Evolutionary conservation across 1,140 invertebrate genomes (phyloP).

Genomic region (Trachymyrmex septentrionalis): DNA sequence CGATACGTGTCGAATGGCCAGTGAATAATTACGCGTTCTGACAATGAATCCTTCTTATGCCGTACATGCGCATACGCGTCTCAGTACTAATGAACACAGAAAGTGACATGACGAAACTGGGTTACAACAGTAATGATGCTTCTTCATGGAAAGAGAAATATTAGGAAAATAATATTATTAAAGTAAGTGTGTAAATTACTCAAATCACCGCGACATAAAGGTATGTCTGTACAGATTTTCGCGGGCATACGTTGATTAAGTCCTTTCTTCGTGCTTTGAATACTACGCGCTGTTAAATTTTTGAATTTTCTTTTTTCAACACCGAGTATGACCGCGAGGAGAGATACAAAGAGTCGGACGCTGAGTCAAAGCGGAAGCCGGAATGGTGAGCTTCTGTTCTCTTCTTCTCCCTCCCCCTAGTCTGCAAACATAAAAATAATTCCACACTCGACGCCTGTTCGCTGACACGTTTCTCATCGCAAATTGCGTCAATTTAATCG

Average conservation of each 20-base stretch:
- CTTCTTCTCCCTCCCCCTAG: background rate
- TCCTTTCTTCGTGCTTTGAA: background rate
- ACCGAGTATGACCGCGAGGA: conserved; percentile 4
- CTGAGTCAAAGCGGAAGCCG: conserved; percentile 39
- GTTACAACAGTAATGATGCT: background rate
- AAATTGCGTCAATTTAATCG: conserved; percentile 65
- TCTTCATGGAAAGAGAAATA: background rate
- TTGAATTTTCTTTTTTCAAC: conserved; percentile 45
- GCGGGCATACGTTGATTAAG: conserved; percentile 12
- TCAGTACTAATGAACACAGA: conserved; percentile 2
- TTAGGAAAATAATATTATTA: too few species aligned
- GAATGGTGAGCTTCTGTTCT: conserved; percentile 18
- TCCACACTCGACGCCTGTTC: conserved; percentile 22
- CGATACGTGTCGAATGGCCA: background rate
- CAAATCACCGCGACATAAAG: background rate
- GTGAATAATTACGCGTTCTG: conserved; percentile 10
- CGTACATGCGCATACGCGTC: background rate
- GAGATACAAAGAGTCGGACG: conserved; percentile 50
- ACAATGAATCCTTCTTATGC: conserved; percentile 12
- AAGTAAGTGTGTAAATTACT: conserved; percentile 13
- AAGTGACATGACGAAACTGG: background rate
- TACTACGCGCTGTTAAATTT: conserved; percentile 44
- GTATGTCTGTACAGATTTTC: conserved; percentile 26
- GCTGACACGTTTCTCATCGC: conserved; percentile 53
- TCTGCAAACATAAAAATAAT: conserved; percentile 62